A percentile compares a stretch with the other conserved stretches of the same genome.
Evolutionary conservation across 2,113 vertebrate species (phyloP).

Genomic region (Ailurus styani): DNA sequence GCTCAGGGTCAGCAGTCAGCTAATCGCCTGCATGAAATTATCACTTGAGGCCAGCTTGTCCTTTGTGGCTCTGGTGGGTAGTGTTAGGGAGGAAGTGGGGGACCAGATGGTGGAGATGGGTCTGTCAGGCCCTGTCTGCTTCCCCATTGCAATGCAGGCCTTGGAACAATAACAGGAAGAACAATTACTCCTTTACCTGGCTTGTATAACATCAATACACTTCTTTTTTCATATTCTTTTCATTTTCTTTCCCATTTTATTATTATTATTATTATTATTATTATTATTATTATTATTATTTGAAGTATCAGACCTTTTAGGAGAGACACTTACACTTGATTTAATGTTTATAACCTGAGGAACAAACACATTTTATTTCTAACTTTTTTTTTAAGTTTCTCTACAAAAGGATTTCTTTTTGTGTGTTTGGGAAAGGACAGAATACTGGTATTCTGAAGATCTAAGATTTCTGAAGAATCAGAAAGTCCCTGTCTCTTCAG

Average conservation of each 20-base stretch:
- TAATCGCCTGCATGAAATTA: neutral
- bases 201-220: neutral
- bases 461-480: neutral
- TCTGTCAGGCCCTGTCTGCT: neutral
- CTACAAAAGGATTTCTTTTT: neutral
- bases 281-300: neutral
- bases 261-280: neutral
- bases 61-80: neutral
- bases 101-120: neutral
- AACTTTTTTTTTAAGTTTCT: neutral
- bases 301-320: neutral
- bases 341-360: neutral
- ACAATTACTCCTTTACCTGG: neutral
- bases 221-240: neutral
- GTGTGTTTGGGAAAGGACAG: neutral
- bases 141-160: neutral
- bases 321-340: neutral
- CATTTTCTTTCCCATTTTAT: neutral
- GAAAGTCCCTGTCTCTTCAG: neutral
- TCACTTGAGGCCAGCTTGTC: conserved; percentile 19
- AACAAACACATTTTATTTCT: neutral
- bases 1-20: neutral
- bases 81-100: neutral
- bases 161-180: neutral
- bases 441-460: neutral